Percentiles rank a stretch among this genome's conserved stretches.
phyloP scores from a whole-genome alignment of 1,140 invertebrate genomes.

The Achatina immaculata region DNA sequence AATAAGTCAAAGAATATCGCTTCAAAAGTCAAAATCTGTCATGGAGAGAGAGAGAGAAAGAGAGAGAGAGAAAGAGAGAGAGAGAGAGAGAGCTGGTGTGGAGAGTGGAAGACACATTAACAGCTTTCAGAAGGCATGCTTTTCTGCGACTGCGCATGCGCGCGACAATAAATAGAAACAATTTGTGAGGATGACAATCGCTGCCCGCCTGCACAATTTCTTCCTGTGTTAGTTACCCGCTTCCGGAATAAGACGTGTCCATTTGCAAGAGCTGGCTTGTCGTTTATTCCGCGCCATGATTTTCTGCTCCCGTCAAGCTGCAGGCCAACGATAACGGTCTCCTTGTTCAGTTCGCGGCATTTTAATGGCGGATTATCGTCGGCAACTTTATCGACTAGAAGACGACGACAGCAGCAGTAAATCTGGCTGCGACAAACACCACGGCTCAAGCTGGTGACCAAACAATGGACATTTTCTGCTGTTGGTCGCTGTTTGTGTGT shows the following conservation, averaged over 20 bases:
- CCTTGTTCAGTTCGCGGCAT: background rate
- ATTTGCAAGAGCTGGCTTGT: background rate
- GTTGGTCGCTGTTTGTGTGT: background rate
- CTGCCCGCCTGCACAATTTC: background rate
- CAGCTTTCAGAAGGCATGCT: background rate
- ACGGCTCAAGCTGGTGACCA: background rate
- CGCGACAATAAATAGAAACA: background rate
- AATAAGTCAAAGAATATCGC: too few species aligned
- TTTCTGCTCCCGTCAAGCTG: background rate
- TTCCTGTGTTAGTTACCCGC: background rate
- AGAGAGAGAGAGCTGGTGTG: too few species aligned
- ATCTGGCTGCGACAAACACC: background rate
- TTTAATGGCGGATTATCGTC: slow-evolving; percentile 18
- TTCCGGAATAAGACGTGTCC: background rate
- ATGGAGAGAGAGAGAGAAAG: too few species aligned
- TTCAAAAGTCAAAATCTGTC: too few species aligned
- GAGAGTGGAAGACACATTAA: background rate
- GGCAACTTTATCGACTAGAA: background rate
- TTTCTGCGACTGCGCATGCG: background rate
- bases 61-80: too few species aligned
- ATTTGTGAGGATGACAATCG: background rate
- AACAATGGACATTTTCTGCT: background rate
- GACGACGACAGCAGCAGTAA: background rate
- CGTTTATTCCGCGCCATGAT: slow-evolving; percentile 3
- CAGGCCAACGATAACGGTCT: background rate